phyloP scores from a whole-genome alignment of 64 coral and sea anemone genomes.

The Porites lutea region DNA sequence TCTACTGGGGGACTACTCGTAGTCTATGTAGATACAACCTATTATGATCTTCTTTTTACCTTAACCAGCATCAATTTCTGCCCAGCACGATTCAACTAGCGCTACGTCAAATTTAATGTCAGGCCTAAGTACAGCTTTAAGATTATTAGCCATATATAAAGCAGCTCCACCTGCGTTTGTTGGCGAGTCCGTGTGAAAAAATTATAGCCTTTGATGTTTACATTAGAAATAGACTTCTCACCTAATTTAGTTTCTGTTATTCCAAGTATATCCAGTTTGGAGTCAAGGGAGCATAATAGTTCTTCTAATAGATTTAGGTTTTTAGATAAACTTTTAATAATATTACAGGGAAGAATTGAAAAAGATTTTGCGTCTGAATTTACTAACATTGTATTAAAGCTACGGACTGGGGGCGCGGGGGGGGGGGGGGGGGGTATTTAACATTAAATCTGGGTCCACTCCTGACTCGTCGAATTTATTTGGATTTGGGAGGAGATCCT shows the following conservation, averaged over 20 bases:
- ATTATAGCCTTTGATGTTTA: constrained; percentile 5
- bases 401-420: constrained; percentile 9
- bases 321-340: constrained; percentile 36
- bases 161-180: no score
- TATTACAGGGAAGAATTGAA: constrained; percentile 59
- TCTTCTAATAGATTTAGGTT: no score
- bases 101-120: no score
- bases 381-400: constrained; percentile 26
- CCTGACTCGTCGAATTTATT: no score
- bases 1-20: no score
- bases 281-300: neutral
- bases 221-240: constrained; percentile 44
- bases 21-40: constrained; percentile 2
- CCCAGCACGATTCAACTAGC: constrained; percentile 75
- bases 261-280: constrained; percentile 45
- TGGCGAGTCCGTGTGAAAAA: no score
- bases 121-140: no score
- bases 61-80: constrained; percentile 44
- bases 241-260: constrained; percentile 11
- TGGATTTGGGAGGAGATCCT: no score
- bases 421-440: no score
- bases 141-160: no score
- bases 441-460: no score
- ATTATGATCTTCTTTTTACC: neutral
- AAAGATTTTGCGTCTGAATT: neutral